These are phyloP conservation scores for Sipha flava DNA, from an alignment of 1,140 invertebrate species.

Conservation along the genomic window DNA sequence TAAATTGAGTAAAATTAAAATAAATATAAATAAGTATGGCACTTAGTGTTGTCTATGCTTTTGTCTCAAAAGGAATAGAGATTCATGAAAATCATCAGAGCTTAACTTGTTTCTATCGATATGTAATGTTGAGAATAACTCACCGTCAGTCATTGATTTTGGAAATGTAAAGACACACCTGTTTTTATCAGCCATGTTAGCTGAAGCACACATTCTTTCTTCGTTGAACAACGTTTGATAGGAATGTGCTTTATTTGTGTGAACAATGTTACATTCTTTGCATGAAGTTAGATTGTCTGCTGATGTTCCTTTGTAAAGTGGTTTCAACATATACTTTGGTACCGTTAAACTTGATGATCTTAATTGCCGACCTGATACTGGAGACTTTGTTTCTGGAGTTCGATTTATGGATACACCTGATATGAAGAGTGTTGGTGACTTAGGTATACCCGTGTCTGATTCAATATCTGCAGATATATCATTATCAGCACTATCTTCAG, in stretches of 20 bases:
- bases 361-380: conserved; percentile 45
- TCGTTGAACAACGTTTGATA: conserved; percentile 1
- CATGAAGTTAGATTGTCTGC: conserved; percentile 35
- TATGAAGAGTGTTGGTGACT: conserved; percentile 52
- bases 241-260: conserved; percentile 30
- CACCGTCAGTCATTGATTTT: conserved; percentile 52
- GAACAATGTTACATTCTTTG: conserved; percentile 38
- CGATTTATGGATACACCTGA: conserved; percentile 54
- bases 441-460: conserved; percentile 52
- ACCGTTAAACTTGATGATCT: conserved; percentile 48
- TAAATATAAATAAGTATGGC: not conserved
- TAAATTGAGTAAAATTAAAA: not conserved
- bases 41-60: conserved; percentile 5
- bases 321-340: conserved; percentile 36
- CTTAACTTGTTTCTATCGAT: conserved; percentile 53
- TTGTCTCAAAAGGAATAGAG: conserved; percentile 45
- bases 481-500: conserved; percentile 26
- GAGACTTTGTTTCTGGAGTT: conserved; percentile 49
- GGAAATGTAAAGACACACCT: conserved; percentile 51
- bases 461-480: conserved; percentile 45
- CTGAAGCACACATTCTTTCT: conserved; percentile 40
- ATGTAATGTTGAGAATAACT: conserved; percentile 52
- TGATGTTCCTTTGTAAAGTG: conserved; percentile 43
- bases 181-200: conserved; percentile 49
- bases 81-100: conserved; percentile 55